These are phyloP conservation scores for Adelognathus sp. DNA, from an alignment of 2,888 invertebrate species.

Conservation along the genomic window DNA sequence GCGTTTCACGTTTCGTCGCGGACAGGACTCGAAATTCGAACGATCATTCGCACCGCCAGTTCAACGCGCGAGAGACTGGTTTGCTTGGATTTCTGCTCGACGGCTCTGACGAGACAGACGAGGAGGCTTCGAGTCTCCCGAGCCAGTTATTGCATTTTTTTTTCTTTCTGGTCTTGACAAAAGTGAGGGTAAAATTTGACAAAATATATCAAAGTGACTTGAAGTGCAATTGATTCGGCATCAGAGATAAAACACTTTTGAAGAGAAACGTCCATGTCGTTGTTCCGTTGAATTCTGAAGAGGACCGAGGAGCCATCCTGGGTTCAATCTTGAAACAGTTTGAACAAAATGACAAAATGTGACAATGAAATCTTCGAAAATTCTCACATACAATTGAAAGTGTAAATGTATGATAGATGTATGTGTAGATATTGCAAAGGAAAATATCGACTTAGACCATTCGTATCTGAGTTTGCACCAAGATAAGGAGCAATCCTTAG, in stretches of 20 bases:
- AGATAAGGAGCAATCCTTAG: too few relatives aligned
- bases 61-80: conserved; percentile 55
- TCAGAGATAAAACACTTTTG: not conserved
- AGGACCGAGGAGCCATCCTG: too few relatives aligned
- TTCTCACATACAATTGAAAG: too few relatives aligned
- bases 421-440: too few relatives aligned
- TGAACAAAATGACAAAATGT: too few relatives aligned
- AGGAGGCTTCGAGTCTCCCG: conserved; percentile 11
- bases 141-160: conserved; percentile 27
- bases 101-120: conserved; percentile 23
- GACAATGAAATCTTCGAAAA: too few relatives aligned
- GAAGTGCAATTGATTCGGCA: not conserved
- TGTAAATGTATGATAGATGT: too few relatives aligned
- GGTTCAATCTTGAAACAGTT: too few relatives aligned
- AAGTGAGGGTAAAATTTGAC: not conserved
- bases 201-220: not conserved
- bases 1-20: conserved; percentile 43
- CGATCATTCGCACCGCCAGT: conserved; percentile 57
- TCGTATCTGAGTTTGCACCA: too few relatives aligned
- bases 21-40: conserved; percentile 60
- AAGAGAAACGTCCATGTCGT: not conserved
- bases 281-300: too few relatives aligned
- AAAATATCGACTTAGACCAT: too few relatives aligned
- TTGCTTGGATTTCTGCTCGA: conserved; percentile 27
- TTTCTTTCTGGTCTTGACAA: not conserved